Percentiles rank a stretch among this genome's conserved stretches.
phyloP scores from a whole-genome alignment of 2,888 invertebrate species.

The Callinectes sapidus region DNA sequence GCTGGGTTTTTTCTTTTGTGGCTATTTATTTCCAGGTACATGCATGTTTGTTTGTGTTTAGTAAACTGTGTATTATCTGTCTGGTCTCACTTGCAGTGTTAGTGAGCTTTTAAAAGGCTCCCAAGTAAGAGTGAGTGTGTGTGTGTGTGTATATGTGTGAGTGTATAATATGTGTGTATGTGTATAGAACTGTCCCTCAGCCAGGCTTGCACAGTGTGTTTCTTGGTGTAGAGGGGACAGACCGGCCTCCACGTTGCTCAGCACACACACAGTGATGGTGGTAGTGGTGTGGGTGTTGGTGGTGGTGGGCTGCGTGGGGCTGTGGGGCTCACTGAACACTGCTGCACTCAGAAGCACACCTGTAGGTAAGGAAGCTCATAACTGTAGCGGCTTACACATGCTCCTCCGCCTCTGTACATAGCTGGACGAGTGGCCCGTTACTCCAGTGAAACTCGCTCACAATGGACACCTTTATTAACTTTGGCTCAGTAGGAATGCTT shows the following conservation, averaged over 20 bases:
- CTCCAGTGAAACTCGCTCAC: not conserved
- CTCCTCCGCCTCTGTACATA: conserved; percentile 18
- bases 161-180: not conserved
- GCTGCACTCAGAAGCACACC: not conserved
- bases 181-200: conserved; percentile 18
- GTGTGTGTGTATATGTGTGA: not conserved
- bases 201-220: not conserved
- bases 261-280: not conserved
- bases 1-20: not conserved
- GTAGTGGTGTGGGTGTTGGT: not conserved
- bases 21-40: not conserved
- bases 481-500: conserved; percentile 20
- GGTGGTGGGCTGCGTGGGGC: not conserved
- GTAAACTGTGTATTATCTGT: not conserved
- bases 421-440: not conserved
- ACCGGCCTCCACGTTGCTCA: not conserved
- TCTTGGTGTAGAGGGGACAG: conserved; percentile 3
- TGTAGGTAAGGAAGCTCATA: conserved; percentile 24
- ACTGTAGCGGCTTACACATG: not conserved
- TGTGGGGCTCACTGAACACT: not conserved
- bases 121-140: not conserved
- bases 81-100: not conserved
- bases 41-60: not conserved
- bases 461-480: not conserved
- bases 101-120: not conserved